A percentile compares a stretch with the other conserved stretches of the same genome.
Evolutionary conservation across 2,888 invertebrate species (phyloP).

Genomic region (Tolmerus cingulatus): DNA sequence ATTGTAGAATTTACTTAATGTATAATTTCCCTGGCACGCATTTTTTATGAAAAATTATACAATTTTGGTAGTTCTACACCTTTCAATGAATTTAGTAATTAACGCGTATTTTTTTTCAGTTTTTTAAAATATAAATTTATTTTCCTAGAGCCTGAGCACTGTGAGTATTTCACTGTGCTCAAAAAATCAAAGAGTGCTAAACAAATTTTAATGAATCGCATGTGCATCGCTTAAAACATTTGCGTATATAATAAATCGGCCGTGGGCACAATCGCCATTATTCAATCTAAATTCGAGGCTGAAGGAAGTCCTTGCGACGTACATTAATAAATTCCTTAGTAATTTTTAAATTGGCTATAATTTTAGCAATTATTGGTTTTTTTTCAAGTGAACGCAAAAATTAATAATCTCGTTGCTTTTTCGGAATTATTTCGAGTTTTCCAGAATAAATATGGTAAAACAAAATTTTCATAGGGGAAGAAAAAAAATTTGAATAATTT

Average conservation of each 20-base stretch:
- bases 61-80: too few relatives aligned
- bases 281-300: slow-evolving; percentile 38
- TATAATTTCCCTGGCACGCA: too few relatives aligned
- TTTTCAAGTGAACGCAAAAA: not conserved
- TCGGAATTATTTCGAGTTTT: too few relatives aligned
- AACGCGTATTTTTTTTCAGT: too few relatives aligned
- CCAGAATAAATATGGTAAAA: slow-evolving; percentile 3
- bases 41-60: too few relatives aligned
- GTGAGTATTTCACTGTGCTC: not conserved
- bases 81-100: too few relatives aligned
- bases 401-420: not conserved
- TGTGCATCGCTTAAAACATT: not conserved
- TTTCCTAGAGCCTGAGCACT: too few relatives aligned
- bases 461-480: too few relatives aligned
- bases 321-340: not conserved
- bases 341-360: not conserved
- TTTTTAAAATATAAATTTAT: too few relatives aligned
- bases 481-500: not conserved
- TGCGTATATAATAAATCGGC: not conserved
- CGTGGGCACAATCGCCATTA: slow-evolving; percentile 26
- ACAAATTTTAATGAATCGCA: not conserved
- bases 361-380: not conserved
- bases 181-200: not conserved
- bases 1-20: too few relatives aligned
- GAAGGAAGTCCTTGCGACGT: not conserved